A percentile compares a stretch with the other conserved stretches of the same genome.
These are phyloP conservation scores for Cynaeus angustus DNA, from an alignment of 2,888 invertebrate genomes.

Conservation along the genomic window DNA sequence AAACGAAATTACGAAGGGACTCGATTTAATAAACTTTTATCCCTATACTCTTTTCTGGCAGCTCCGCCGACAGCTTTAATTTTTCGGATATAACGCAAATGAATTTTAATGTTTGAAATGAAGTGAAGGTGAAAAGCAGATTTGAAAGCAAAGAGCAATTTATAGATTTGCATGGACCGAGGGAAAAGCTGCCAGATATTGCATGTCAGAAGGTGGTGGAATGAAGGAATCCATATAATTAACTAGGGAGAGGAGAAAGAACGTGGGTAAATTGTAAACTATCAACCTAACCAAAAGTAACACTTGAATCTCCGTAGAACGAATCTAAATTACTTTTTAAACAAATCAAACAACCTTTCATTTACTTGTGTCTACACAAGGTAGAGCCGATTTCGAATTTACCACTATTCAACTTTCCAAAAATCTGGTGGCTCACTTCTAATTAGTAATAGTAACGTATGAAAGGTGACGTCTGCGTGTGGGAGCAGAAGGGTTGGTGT, in stretches of 20 bases:
- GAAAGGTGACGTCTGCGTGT: conserved; percentile 23
- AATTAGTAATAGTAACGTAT: conserved; percentile 35
- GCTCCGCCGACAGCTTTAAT: conserved; percentile 14
- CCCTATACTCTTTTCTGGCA: conserved; percentile 1
- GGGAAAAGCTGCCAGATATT: conserved; percentile 58
- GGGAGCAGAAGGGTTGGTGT: conserved; percentile 53
- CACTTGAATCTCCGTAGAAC: conserved; percentile 51
- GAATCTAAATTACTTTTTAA: conserved; percentile 47
- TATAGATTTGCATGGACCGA: conserved; percentile 58
- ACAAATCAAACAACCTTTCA: conserved; percentile 2
- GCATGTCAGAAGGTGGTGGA: conserved; percentile 62
- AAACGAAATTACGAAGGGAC: background rate
- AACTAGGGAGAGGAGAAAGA: conserved; percentile 59
- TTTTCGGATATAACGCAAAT: conserved; percentile 39
- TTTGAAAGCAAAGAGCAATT: conserved; percentile 58
- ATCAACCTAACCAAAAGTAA: conserved; percentile 58
- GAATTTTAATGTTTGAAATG: conserved; percentile 44
- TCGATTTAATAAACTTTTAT: conserved; percentile 13
- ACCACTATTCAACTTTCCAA: background rate
- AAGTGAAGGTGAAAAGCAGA: conserved; percentile 49
- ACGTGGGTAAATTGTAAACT: conserved; percentile 62
- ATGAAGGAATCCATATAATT: conserved; percentile 64
- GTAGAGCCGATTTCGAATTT: background rate
- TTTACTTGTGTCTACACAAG: background rate
- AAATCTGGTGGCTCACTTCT: conserved; percentile 18